phyloP scores from a whole-genome alignment of 2,888 invertebrate species.

The Horisme vitalbata region DNA sequence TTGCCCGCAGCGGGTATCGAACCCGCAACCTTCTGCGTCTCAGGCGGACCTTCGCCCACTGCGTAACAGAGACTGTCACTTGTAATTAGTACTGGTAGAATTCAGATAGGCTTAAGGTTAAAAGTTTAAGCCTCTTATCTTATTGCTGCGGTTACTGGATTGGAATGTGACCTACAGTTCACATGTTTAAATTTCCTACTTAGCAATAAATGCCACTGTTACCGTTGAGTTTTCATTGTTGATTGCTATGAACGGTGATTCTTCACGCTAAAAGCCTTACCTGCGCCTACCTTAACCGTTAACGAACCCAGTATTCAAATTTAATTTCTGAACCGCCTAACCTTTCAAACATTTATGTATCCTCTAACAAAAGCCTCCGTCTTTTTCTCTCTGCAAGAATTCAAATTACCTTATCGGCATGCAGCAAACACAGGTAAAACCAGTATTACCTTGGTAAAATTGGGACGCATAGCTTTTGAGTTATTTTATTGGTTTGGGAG shows the following conservation, averaged over 20 bases:
- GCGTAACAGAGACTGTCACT: too few species aligned
- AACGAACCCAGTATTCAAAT: constrained; percentile 69
- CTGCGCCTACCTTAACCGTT: constrained; percentile 54
- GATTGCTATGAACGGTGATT: not conserved
- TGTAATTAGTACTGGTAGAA: constrained; percentile 33
- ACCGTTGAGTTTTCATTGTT: too few species aligned
- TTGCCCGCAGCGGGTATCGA: too few species aligned
- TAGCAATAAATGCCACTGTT: too few species aligned
- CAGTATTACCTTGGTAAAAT: constrained; percentile 65
- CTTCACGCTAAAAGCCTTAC: constrained; percentile 20
- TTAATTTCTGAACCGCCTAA: constrained; percentile 52
- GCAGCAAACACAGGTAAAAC: constrained; percentile 74
- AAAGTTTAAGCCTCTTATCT: too few species aligned
- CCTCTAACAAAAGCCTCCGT: constrained; percentile 63
- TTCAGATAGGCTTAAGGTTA: too few species aligned
- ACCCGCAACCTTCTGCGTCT: too few species aligned
- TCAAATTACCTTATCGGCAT: constrained; percentile 78
- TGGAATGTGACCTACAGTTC: too few species aligned
- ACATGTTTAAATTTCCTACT: too few species aligned
- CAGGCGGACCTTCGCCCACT: too few species aligned
- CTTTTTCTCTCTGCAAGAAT: constrained; percentile 79
- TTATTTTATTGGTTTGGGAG: constrained; percentile 50
- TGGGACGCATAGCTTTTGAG: constrained; percentile 42
- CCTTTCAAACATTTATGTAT: constrained; percentile 46
- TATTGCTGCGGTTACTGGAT: too few species aligned